Percentiles rank a stretch among this genome's conserved stretches.
Conservation (phyloP, 2,797 vertebrate genomes). For the Gymnothorax reevesii region DNA sequence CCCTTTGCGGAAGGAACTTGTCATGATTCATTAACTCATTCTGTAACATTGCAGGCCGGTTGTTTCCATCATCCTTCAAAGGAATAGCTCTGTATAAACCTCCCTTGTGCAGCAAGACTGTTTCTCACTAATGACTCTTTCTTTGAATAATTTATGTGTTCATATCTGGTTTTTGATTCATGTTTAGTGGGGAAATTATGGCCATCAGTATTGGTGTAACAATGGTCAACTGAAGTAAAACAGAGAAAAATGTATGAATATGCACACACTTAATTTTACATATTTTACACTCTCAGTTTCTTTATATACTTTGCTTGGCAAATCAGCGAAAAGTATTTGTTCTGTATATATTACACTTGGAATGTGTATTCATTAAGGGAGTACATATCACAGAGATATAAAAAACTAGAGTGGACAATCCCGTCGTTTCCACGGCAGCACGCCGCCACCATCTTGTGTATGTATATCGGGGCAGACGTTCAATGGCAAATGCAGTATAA, state of each 20-base stretch:
- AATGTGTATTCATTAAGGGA: background rate
- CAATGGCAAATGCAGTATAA: no score
- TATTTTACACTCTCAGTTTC: background rate
- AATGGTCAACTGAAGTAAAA: background rate
- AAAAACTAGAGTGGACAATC: no score
- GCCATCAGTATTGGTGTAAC: background rate
- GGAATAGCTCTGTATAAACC: background rate
- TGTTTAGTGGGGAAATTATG: background rate
- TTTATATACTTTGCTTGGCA: background rate
- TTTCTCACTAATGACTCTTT: background rate
- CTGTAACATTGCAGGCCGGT: background rate
- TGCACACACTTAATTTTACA: background rate
- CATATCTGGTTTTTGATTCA: background rate
- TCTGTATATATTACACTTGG: background rate
- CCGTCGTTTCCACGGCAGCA: no score
- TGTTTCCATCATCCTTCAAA: background rate
- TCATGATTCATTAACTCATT: background rate
- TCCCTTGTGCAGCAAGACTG: background rate
- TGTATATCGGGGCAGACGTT: no score
- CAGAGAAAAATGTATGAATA: background rate
- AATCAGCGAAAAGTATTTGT: background rate
- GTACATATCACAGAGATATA: no score
- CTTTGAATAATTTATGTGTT: background rate
- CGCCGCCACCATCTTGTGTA: no score
- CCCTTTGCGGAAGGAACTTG: background rate